Evolutionary conservation across 2,113 vertebrate genomes (phyloP).

Genomic region (Egretta garzetta): DNA sequence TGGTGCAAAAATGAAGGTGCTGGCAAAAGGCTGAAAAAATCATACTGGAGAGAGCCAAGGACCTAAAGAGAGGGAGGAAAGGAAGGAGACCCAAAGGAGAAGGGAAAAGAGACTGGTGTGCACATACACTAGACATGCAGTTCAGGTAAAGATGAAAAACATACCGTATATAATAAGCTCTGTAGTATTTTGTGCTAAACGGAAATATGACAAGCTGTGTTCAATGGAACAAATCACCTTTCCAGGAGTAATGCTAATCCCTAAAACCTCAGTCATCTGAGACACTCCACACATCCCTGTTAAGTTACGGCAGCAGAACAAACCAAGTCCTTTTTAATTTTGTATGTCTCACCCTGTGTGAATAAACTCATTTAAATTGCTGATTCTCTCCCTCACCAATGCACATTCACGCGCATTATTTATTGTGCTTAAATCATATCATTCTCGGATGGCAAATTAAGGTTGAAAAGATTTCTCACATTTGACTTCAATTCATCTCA

Average conservation of each 20-base stretch:
- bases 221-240: background rate
- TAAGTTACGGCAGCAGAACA: background rate
- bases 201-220: background rate
- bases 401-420: background rate
- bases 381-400: background rate
- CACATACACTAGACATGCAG: background rate
- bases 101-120: background rate
- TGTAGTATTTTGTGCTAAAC: background rate
- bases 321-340: background rate
- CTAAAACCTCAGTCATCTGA: background rate
- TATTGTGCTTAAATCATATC: background rate
- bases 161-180: background rate
- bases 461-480: background rate
- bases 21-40: background rate
- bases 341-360: background rate
- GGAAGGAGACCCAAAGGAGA: background rate
- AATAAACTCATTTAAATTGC: conserved; percentile 21
- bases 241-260: background rate
- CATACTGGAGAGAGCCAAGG: background rate
- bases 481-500: background rate
- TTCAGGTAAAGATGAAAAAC: background rate
- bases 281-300: background rate
- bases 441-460: conserved; percentile 22
- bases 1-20: background rate
- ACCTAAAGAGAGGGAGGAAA: background rate